Evolutionary conservation across 2,888 invertebrate genomes (phyloP).

Genomic region (Noctua janthina): DNA sequence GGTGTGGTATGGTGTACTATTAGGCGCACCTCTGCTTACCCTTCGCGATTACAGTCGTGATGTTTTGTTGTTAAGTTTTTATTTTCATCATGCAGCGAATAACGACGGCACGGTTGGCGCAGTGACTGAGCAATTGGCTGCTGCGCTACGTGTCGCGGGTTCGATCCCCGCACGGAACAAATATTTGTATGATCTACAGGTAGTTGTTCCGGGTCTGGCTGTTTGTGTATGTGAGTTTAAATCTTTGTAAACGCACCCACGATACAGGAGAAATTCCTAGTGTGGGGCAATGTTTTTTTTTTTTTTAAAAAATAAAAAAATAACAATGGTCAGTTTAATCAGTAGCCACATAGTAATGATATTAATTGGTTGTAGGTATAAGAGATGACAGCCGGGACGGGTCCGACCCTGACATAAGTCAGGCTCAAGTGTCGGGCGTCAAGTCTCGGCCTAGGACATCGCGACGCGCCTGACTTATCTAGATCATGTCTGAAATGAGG

Average conservation of each 20-base stretch:
- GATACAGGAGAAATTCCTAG: too few relatives aligned
- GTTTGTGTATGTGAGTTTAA: too few relatives aligned
- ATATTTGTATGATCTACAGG: too few relatives aligned
- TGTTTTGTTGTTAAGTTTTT: background rate
- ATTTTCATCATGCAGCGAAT: background rate
- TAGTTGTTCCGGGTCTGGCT: too few relatives aligned
- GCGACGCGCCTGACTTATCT: slow-evolving; percentile 25
- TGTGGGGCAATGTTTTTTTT: too few relatives aligned
- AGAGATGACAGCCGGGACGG: background rate
- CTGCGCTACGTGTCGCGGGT: too few relatives aligned
- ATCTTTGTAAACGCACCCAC: too few relatives aligned
- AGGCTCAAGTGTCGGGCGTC: slow-evolving; percentile 17
- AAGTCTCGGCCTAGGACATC: slow-evolving; percentile 17
- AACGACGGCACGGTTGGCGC: too few relatives aligned
- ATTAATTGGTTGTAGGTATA: background rate
- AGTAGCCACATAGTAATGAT: background rate
- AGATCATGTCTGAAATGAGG: slow-evolving; percentile 28
- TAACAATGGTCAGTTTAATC: background rate
- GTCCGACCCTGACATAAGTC: slow-evolving; percentile 27
- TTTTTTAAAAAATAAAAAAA: too few relatives aligned
- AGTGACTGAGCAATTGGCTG: too few relatives aligned
- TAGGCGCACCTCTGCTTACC: background rate
- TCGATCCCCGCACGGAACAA: too few relatives aligned
- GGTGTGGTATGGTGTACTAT: background rate
- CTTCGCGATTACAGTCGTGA: background rate